A percentile compares a stretch with the other conserved stretches of the same genome.
phyloP scores from a whole-genome alignment of 1,140 invertebrate genomes.

The Hyles euphorbiae region DNA sequence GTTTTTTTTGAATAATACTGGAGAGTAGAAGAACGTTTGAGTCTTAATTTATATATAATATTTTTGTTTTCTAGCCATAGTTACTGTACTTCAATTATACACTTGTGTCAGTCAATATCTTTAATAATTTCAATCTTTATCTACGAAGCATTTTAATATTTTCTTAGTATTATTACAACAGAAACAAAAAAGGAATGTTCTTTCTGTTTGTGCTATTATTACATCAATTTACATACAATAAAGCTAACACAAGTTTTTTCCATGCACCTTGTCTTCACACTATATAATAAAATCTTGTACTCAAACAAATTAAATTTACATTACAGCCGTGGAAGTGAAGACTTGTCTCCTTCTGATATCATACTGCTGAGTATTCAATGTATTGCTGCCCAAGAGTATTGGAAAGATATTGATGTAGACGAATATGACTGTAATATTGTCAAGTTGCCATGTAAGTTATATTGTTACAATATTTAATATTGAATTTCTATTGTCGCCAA shows the following conservation, averaged over 20 bases:
- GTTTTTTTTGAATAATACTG: not conserved
- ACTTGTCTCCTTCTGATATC: slow-evolving; percentile 55
- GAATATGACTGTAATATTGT: slow-evolving; percentile 20
- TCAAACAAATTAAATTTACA: not conserved
- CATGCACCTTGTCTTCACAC: no score
- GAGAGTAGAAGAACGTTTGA: not conserved
- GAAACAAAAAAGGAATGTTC: no score
- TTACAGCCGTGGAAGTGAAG: slow-evolving; percentile 60
- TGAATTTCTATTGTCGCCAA: not conserved
- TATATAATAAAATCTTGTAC: no score
- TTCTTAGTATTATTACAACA: no score
- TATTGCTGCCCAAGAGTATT: slow-evolving; percentile 62
- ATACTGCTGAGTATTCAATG: slow-evolving; percentile 62
- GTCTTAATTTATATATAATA: not conserved
- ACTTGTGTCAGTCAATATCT: no score
- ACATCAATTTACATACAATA: no score
- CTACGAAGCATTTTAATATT: no score
- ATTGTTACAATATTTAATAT: slow-evolving; percentile 5
- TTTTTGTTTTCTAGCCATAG: not conserved
- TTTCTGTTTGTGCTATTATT: no score
- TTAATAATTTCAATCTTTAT: no score
- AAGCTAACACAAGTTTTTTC: no score
- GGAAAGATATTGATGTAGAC: slow-evolving; percentile 32
- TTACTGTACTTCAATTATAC: no score
- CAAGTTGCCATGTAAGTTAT: slow-evolving; percentile 51